Percentiles rank a stretch among this genome's conserved stretches.
phyloP scores from a whole-genome alignment of 2,888 invertebrate species.

The Xylocampa areola region DNA sequence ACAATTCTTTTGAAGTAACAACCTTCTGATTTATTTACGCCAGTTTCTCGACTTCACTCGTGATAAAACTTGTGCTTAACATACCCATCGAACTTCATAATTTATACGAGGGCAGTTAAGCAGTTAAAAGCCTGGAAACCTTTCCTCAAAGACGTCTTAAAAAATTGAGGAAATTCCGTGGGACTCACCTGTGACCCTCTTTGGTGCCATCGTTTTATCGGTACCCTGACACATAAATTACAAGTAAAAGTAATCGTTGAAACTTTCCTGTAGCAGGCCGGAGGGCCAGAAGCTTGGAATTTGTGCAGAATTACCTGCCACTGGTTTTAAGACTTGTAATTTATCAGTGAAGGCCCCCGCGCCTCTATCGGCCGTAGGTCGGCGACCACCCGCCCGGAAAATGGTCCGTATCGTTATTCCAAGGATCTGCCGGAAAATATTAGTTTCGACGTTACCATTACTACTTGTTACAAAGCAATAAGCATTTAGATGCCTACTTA shows the following conservation, averaged over 20 bases:
- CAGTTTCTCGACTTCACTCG: conserved; percentile 38
- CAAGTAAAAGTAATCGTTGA: conserved; percentile 87
- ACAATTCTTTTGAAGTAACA: conserved; percentile 47
- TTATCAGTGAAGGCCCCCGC: conserved; percentile 87
- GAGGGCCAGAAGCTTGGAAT: conserved; percentile 80
- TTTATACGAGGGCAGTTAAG: conserved; percentile 64
- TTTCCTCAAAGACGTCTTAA: conserved; percentile 62
- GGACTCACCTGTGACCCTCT: conserved; percentile 83
- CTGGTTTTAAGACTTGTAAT: conserved; percentile 90
- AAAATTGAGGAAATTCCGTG: conserved; percentile 70
- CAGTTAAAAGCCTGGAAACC: conserved; percentile 63
- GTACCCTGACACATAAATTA: conserved; percentile 85
- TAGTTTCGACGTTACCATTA: conserved; percentile 63
- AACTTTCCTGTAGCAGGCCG: conserved; percentile 82
- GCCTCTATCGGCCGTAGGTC: conserved; percentile 75
- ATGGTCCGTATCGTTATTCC: conserved; percentile 76
- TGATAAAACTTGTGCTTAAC: conserved; percentile 53
- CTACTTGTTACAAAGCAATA: conserved; percentile 68
- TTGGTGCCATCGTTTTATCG: conserved; percentile 79
- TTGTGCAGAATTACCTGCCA: conserved; percentile 91
- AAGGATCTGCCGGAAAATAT: conserved; percentile 68
- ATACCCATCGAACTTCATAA: conserved; percentile 59
- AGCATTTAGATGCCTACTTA: conserved; percentile 62
- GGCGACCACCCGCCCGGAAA: conserved; percentile 75
- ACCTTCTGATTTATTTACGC: conserved; percentile 44